Percentiles rank a stretch among this genome's conserved stretches.
Conservation (phyloP, 2,797 vertebrate species). For the Chanos chanos region DNA sequence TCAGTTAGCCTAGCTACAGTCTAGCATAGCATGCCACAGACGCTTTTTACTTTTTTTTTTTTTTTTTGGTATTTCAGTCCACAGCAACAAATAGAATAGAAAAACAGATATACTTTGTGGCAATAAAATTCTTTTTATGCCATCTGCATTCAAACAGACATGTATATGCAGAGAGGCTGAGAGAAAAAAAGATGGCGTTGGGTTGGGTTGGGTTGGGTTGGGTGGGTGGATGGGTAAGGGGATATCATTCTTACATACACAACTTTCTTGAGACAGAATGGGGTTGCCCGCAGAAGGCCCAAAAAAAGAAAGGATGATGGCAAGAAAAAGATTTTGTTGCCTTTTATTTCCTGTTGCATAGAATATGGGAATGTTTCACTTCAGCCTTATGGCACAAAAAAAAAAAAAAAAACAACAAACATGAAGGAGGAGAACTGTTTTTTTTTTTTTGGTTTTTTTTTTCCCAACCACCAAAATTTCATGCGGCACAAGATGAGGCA, state of each 20-base stretch:
- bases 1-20: conserved; percentile 69
- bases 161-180: conserved; percentile 72
- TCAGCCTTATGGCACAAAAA: conserved; percentile 63
- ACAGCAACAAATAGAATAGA: conserved; percentile 81
- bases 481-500: conserved; percentile 97
- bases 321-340: conserved; percentile 99
- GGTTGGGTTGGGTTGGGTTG: conserved; percentile 45
- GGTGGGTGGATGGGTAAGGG: conserved; percentile 41
- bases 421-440: conserved; percentile 57
- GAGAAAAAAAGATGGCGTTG: conserved; percentile 52
- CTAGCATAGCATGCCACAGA: conserved; percentile 89
- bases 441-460: conserved; percentile 52
- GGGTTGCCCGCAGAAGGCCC: conserved; percentile 68
- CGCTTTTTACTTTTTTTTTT: too few relatives aligned
- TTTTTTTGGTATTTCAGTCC: too few relatives aligned
- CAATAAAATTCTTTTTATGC: conserved; percentile 99
- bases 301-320: conserved; percentile 82
- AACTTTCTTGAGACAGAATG: conserved; percentile 88
- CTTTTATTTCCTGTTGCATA: conserved; percentile 79
- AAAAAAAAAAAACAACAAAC: conserved; percentile 44
- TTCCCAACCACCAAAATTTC: conserved; percentile 95
- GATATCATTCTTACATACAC: conserved; percentile 81
- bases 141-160: conserved; percentile 85
- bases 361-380: conserved; percentile 71
- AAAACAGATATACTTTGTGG: conserved; percentile 91